These are phyloP conservation scores for Molothrus ater DNA, from an alignment of 2,797 vertebrate species.

Conservation along the genomic window DNA sequence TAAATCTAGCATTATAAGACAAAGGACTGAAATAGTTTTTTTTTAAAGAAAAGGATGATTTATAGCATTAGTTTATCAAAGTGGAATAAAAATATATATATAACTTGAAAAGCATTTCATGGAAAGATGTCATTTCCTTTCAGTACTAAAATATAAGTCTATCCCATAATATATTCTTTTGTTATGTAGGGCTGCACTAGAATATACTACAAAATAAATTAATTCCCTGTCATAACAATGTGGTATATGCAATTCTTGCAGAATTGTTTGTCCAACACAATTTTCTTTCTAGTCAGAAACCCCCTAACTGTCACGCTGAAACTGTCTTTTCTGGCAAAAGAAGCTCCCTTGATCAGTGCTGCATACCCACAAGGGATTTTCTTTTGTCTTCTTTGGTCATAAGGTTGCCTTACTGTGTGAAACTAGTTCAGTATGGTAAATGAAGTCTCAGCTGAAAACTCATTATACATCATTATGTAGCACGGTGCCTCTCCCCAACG, in stretches of 20 bases:
- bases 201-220: slow-evolving; percentile 49
- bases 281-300: slow-evolving; percentile 60
- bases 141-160: neutral
- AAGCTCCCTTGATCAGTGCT: slow-evolving; percentile 32
- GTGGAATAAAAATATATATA: slow-evolving; percentile 12
- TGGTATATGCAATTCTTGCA: slow-evolving; percentile 33
- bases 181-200: slow-evolving; percentile 1
- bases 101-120: slow-evolving; percentile 30
- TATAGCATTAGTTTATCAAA: slow-evolving; percentile 52
- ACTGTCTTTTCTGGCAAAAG: slow-evolving; percentile 45
- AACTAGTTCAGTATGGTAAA: slow-evolving; percentile 24
- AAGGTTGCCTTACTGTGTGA: slow-evolving; percentile 18
- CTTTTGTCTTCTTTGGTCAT: slow-evolving; percentile 14
- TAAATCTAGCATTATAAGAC: slow-evolving; percentile 37
- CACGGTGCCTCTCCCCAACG: neutral
- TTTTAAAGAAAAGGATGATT: slow-evolving; percentile 26
- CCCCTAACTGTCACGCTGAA: slow-evolving; percentile 10
- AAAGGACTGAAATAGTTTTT: neutral
- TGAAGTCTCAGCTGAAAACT: neutral
- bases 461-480: neutral
- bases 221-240: slow-evolving; percentile 46
- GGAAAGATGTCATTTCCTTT: slow-evolving; percentile 25
- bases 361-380: slow-evolving; percentile 18
- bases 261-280: slow-evolving; percentile 49
- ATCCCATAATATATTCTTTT: slow-evolving; percentile 40